Evolutionary conservation across 2,797 vertebrate genomes (phyloP), one percentile per base, ranked within the genome.

Genomic region (Epinephelus coioides): DNA sequence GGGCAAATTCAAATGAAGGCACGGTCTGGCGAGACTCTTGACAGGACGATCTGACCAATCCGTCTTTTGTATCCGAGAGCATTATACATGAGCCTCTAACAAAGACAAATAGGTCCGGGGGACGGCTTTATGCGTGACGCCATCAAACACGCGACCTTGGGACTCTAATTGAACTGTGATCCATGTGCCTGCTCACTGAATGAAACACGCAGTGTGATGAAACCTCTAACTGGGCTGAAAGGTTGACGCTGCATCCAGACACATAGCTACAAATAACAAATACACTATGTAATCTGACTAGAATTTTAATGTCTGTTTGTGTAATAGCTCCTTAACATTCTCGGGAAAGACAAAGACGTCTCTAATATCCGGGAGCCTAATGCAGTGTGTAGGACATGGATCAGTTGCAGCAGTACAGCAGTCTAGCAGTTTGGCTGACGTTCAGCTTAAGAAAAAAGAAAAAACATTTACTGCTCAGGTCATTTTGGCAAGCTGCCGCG

Each of bases 31-130:
- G 86, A 92, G 92, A 90, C 81, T 79, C 91, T 55, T 70, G 87
- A 84, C 87, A 75, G 78, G 79, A 89, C 73, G 64, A 90, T 89
- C 93, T 86, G 90, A 91, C 92, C 91, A 73, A 91, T 90, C 84
- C 38, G 70, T 90, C 90, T 90, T 89, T 93, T 90, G 88, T 91
- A 86, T 89, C 84, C 64, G 69, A 77, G 73, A 85, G 91, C 83
- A 75, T 91, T 88, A 81, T 63, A 87, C 92, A 85, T 38, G 83
- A 89, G 82, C 61, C 75, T 47, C 92, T 95, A 95, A 95, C 91
- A 91, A 95, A 95, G 95, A 96, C 89, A 88, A 94, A 96, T 95
- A 86, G 94, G 89, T 91, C 89, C 73, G 44, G 70, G 81, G 72
- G 77, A 73, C 46, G 64, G 85, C 82, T 90, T 89, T 87, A 66